Base-by-base conservation (phyloP, 2,113 vertebrate species). In the Corynorhinus townsendii region DNA sequence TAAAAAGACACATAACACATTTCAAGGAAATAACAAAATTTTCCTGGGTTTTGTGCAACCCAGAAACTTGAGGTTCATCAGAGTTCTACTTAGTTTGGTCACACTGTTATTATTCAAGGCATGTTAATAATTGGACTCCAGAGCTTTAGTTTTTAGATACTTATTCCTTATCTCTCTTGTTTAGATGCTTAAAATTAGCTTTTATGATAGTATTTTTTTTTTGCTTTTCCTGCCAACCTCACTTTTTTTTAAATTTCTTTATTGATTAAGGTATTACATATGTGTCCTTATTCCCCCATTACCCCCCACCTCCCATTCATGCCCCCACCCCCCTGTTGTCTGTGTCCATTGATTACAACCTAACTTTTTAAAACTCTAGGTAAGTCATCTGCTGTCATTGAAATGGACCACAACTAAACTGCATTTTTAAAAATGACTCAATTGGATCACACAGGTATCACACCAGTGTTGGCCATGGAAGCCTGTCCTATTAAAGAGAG, bases 341-440 rank as follows among this genome's bases (percentile, higher is more conserved):
- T 40, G 4, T 40, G 38, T 40, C 38, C 38, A 40, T 40, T 40
- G 38, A 40, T 40, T 40, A 40, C 68, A 16, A 86, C 24, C 62
- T 75, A 85, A 89, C 24, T 71, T 90, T 54, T n/a, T 19, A 95
- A 88, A 64, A 59, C 47, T 91, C 77, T 54, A 86, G 30, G 77
- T 35, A 22, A 72, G n/a, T 7, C 24, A 84, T 56, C 75, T 89
- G 33, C 9, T 95, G 7, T 86, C 16, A 66, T 24, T 71, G 89
- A 56, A 62, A 22, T 16, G 12, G n/a, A 49, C 20, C 71, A 90
- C 17, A 87, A 35, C 17, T 87, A 86, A 95, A 77, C 17, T 64
- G 4, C 47, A 52, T 82, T 84, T 72, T 33, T n/a, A 38, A 56
- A 49, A 49, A 49, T 66, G 12, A 43, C 20, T 52, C 45, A 9